Conservation (phyloP, 2,113 vertebrate genomes). For the Mixornis gularis region DNA sequence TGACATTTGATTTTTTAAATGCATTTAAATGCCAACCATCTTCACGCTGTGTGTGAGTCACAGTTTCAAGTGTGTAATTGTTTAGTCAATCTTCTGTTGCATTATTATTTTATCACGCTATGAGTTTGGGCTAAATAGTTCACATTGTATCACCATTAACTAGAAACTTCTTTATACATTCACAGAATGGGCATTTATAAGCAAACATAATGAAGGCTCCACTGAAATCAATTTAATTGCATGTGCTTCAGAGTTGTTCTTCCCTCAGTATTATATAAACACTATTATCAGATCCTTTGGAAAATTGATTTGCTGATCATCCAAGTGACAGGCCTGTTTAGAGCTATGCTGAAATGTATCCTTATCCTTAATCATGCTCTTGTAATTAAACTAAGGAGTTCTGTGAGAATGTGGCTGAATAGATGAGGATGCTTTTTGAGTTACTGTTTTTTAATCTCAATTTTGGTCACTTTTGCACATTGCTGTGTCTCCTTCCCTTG, state of each 20-base stretch:
- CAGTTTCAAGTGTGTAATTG: constrained; percentile 15
- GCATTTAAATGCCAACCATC: constrained; percentile 42
- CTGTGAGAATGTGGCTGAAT: neutral
- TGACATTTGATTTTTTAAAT: constrained; percentile 29
- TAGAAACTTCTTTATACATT: neutral
- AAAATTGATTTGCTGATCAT: neutral
- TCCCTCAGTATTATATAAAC: neutral
- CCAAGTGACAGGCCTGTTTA: neutral
- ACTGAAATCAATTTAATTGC: neutral
- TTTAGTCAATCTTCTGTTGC: constrained; percentile 43
- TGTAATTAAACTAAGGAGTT: neutral
- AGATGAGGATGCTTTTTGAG: neutral
- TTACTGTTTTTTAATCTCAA: neutral
- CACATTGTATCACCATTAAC: neutral
- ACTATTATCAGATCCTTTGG: neutral
- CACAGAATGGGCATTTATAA: neutral
- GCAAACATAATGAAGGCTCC: neutral
- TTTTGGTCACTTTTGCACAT: rapidly evolving
- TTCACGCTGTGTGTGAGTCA: constrained; percentile 47
- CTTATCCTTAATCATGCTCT: neutral
- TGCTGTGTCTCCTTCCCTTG: neutral
- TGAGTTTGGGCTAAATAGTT: neutral
- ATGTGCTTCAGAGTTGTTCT: neutral
- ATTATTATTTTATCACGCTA: neutral
- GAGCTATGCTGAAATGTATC: neutral